Conservation (phyloP, 2,113 vertebrate species). For the Catharus bicknelli region DNA sequence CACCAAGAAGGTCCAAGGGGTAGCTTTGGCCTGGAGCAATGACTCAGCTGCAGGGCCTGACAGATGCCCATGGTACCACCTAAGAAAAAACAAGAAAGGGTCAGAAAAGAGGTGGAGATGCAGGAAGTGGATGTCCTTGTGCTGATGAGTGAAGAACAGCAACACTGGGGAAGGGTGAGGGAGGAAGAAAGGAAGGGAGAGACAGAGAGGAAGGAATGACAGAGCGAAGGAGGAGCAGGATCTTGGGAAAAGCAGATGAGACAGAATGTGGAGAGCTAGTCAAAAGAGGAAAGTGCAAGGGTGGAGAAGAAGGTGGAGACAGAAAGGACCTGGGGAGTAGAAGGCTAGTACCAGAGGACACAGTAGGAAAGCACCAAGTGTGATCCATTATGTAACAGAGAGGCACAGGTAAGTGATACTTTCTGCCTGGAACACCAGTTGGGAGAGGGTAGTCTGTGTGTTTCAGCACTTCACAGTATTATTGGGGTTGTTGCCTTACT, state of each 20-base stretch:
- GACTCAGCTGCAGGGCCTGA: slow-evolving; percentile 90
- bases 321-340: background rate
- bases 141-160: background rate
- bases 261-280: background rate
- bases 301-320: background rate
- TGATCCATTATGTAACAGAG: background rate
- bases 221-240: background rate
- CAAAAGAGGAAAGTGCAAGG: background rate
- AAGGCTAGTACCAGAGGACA: background rate
- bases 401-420: background rate
- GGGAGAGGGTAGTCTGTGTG: background rate
- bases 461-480: background rate
- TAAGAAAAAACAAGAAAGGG: background rate
- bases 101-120: background rate
- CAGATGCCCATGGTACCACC: slow-evolving; percentile 96
- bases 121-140: background rate
- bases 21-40: slow-evolving; percentile 81
- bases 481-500: background rate
- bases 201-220: background rate
- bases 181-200: background rate
- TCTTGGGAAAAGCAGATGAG: background rate
- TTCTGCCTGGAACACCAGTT: background rate
- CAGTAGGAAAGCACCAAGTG: background rate
- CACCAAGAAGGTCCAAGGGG: slow-evolving; percentile 89
- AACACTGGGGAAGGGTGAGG: background rate